Evolutionary conservation across 2,113 vertebrate genomes (phyloP).

Genomic region (Crotalus tigris): DNA sequence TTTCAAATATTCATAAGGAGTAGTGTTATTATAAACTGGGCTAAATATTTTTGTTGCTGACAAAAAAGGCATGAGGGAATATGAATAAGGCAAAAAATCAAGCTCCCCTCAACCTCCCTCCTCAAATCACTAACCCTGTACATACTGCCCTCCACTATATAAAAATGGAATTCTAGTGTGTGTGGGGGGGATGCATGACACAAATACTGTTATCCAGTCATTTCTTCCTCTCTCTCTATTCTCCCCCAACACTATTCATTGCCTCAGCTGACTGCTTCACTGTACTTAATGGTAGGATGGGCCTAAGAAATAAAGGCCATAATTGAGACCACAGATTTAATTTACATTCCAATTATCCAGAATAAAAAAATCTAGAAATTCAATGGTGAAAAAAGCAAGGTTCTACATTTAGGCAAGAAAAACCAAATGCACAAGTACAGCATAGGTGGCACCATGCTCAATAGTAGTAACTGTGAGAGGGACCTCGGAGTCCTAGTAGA

Average conservation of each 20-base stretch:
- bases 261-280: background rate
- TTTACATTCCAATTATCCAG: background rate
- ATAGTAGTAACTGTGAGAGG: too few species aligned
- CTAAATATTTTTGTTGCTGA: slow-evolving; percentile 6
- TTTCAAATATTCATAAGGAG: background rate
- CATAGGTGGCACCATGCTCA: too few species aligned
- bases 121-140: background rate
- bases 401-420: too few species aligned
- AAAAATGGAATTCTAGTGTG: background rate
- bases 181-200: background rate
- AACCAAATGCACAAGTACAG: too few species aligned
- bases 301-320: background rate
- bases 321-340: background rate
- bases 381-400: too few species aligned
- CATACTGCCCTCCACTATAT: background rate
- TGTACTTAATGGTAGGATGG: background rate
- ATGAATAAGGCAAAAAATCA: background rate
- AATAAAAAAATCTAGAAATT: background rate
- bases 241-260: background rate
- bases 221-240: background rate
- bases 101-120: background rate
- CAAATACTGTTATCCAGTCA: background rate
- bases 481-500: too few species aligned
- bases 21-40: slow-evolving; percentile 55
- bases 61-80: background rate